Base-by-base conservation (phyloP, 2,797 vertebrate genomes). In the Takifugu rubripes region DNA sequence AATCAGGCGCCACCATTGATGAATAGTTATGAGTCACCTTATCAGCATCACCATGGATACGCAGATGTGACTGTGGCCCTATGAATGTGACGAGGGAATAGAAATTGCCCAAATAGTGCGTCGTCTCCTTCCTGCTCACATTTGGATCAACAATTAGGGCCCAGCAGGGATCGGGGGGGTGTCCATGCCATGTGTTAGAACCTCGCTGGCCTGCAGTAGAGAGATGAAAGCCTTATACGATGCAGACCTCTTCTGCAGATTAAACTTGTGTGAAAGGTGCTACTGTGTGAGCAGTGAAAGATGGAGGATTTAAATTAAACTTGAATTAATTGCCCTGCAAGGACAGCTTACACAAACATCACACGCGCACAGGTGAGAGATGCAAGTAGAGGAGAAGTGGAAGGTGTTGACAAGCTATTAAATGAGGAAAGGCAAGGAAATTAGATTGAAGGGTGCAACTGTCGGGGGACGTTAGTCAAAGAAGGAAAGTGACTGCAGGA, bases 11-110 rank as follows among this genome's bases (percentile, higher is more conserved):
- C 55, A n/a, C 78, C 72, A 69, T 56, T 82, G 77, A 89, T 88
- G 87, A 90, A 90, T 88, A 88, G 80, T 89, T 81, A 88, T 86
- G 84, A 90, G 82, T 88, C 85, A 88, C 77, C 84, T 84, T 86
- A 88, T 84, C 82, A 83, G 78, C 75, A 57, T 90, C 74, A 50
- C 88, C 88, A 88, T 89, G 87, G 87, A 73, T 79, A 88, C 86
- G 51, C 76, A 74, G 80, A 86, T 83, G 88, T 83, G 81, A 79
- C 81, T 77, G 76, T 74, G 81, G 79, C 74, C 77, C 66, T 63
- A 70, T 66, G 77, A 85, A 84, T 80, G 73, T 71, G 81, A 82
- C 78, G 82, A 84, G 84, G 77, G 80, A 83, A 84, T 75, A 77
- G 76, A 88, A 82, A 82, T 61, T 74, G 83, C 72, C 75, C 68